Conservation (phyloP, 2,797 vertebrate genomes). For the Hipposideros larvatus region DNA sequence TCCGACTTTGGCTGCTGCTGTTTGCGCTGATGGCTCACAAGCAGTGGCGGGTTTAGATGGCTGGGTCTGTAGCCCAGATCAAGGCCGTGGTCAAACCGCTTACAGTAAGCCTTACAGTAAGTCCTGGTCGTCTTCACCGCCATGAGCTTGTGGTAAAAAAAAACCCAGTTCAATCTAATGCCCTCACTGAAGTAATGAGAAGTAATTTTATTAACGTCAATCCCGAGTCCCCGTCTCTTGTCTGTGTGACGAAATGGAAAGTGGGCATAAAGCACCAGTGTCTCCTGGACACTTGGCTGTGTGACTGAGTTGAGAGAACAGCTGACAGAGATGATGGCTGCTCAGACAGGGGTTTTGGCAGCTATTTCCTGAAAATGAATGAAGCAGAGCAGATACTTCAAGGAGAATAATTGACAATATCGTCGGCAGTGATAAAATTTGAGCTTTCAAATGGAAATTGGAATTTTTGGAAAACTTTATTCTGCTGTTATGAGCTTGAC, state of each 20-base stretch:
- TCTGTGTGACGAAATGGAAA: neutral
- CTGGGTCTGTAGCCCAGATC: neutral
- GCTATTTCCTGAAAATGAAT: neutral
- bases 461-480: conserved; percentile 34
- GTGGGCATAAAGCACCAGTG: neutral
- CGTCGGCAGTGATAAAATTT: neutral
- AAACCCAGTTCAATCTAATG: neutral
- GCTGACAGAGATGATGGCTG: neutral
- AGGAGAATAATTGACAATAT: neutral
- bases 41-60: neutral
- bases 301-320: neutral
- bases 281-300: neutral
- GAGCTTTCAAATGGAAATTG: conserved; percentile 44
- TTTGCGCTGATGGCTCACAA: neutral
- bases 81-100: neutral
- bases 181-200: neutral
- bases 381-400: neutral
- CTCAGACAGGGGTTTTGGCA: neutral
- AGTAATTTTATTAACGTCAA: neutral
- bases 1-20: neutral
- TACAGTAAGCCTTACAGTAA: neutral
- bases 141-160: neutral
- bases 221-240: neutral
- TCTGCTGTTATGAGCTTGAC: neutral
- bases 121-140: accelerated